These are phyloP conservation scores for Mormoops blainvillei DNA, from an alignment of 2,113 vertebrate genomes.

Conservation along the genomic window DNA sequence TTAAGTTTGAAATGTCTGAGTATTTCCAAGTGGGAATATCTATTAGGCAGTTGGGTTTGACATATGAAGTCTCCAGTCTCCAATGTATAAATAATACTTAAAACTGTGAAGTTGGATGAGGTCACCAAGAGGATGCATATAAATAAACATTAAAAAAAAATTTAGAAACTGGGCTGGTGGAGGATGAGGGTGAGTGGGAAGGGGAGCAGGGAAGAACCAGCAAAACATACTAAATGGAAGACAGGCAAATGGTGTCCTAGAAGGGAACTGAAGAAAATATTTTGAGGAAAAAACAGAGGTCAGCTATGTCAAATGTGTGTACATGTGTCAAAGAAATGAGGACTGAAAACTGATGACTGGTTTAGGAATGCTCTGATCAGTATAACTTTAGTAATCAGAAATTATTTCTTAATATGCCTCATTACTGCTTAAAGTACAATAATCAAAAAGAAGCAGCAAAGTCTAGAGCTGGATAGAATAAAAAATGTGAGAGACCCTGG, in stretches of 20 bases:
- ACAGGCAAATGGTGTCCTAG: neutral
- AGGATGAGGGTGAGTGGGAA: too few species aligned
- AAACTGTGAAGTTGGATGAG: neutral
- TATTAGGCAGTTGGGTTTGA: neutral
- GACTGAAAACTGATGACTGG: neutral
- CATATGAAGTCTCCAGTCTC: neutral
- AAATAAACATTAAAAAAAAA: neutral
- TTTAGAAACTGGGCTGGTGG: neutral
- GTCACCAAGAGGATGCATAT: neutral
- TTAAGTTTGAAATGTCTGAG: neutral
- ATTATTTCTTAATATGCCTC: neutral
- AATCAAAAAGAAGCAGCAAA: neutral
- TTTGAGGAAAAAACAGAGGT: neutral
- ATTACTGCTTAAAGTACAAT: neutral
- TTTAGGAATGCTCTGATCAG: neutral
- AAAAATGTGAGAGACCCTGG: neutral
- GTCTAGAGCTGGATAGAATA: neutral
- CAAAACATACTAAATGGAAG: neutral
- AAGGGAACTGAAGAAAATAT: neutral
- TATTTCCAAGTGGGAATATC: neutral
- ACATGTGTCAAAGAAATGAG: neutral
- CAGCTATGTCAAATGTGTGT: neutral
- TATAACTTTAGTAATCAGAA: neutral
- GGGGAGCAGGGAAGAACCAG: neutral
- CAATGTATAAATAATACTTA: neutral